Conservation (phyloP, 2,113 vertebrate genomes). For the Tragelaphus buxtoni region DNA sequence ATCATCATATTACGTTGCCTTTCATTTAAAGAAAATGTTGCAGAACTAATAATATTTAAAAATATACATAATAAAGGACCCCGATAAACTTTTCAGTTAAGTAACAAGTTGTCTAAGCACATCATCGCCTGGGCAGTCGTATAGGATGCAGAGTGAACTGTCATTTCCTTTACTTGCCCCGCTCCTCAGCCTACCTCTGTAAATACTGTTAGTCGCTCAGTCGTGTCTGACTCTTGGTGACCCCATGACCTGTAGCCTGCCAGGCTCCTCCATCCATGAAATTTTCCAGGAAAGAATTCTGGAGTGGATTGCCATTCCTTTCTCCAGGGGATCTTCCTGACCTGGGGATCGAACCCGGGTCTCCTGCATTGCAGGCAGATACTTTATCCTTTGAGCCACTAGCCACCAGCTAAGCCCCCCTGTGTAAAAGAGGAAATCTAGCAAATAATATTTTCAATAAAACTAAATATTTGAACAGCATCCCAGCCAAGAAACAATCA, state of each 20-base stretch:
- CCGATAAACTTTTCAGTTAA: not conserved
- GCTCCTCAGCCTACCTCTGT: not conserved
- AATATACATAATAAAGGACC: not conserved
- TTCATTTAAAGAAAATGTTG: not conserved
- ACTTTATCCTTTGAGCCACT: not conserved
- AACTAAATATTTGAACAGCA: not conserved
- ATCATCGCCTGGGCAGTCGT: not conserved
- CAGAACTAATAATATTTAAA: not conserved
- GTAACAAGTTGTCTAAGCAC: not conserved
- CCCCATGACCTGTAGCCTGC: not conserved
- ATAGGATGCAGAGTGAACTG: not conserved
- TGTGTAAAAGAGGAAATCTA: not conserved
- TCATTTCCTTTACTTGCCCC: not conserved
- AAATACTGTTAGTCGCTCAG: not conserved
- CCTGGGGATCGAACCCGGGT: not conserved
- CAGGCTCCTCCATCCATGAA: not conserved
- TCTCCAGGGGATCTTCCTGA: not conserved
- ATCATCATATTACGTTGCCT: not conserved
- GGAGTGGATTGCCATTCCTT: not conserved
- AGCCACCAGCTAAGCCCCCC: not conserved
- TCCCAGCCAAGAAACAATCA: not conserved
- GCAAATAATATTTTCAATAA: not conserved
- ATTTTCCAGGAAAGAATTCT: not conserved
- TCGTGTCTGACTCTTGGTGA: accelerated
- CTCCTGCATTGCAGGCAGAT: not conserved